These are phyloP conservation scores for Heliconius cydno DNA, from an alignment of 2,888 invertebrate genomes.

Conservation along the genomic window DNA sequence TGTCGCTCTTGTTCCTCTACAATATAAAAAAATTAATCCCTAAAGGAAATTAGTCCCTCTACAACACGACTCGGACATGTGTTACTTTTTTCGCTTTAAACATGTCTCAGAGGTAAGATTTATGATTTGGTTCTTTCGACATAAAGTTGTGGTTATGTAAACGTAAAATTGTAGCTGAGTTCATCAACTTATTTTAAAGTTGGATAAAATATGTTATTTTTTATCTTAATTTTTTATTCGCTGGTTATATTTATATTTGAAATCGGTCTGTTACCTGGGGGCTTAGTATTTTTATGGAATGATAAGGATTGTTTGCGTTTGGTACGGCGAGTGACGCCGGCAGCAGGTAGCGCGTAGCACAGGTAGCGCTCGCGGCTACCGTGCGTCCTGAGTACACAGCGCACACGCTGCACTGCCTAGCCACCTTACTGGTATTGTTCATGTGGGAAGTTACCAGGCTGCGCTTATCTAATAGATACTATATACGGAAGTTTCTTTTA, in stretches of 20 bases:
- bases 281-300: slow-evolving; percentile 73
- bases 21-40: slow-evolving; percentile 67
- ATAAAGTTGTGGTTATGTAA: slow-evolving; percentile 72
- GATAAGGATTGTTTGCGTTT: slow-evolving; percentile 72
- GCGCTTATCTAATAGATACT: neutral
- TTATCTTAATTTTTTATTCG: slow-evolving; percentile 51
- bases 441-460: slow-evolving; percentile 14
- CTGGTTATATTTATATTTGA: slow-evolving; percentile 68
- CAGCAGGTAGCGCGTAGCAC: slow-evolving; percentile 76
- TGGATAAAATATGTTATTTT: slow-evolving; percentile 45
- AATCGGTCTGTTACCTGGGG: slow-evolving; percentile 61
- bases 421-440: slow-evolving; percentile 13
- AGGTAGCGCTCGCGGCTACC: slow-evolving; percentile 80
- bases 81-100: slow-evolving; percentile 83
- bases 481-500: neutral
- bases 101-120: slow-evolving; percentile 73
- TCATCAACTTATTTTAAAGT: slow-evolving; percentile 54
- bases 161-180: slow-evolving; percentile 60
- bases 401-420: slow-evolving; percentile 62
- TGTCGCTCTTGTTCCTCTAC: slow-evolving; percentile 64
- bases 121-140: slow-evolving; percentile 72
- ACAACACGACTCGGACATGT: slow-evolving; percentile 80
- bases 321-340: slow-evolving; percentile 43
- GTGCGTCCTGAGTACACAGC: slow-evolving; percentile 78
- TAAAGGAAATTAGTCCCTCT: slow-evolving; percentile 81